Conservation (phyloP, 2,888 invertebrate genomes). For the Dioctria linearis region DNA sequence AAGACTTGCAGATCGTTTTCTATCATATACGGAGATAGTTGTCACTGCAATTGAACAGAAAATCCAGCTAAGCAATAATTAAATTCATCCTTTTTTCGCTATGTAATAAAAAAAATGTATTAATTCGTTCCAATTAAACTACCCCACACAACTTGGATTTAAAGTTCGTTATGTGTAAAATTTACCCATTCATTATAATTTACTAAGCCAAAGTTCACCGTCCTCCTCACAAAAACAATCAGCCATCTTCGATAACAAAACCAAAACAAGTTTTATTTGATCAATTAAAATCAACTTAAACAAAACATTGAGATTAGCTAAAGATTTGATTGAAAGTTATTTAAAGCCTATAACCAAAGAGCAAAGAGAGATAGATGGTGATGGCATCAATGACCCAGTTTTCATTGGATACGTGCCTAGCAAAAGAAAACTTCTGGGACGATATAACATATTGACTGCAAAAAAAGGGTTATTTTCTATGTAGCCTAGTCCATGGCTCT, state of each 20-base stretch:
- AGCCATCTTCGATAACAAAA: background rate
- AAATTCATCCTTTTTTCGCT: too few species aligned
- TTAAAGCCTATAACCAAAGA: slow-evolving; percentile 31
- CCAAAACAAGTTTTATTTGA: slow-evolving; percentile 29
- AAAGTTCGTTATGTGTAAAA: too few species aligned
- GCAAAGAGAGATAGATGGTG: background rate
- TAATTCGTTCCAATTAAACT: too few species aligned
- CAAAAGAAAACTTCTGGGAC: slow-evolving; percentile 30
- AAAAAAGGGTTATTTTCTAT: slow-evolving; percentile 35
- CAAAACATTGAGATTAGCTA: slow-evolving; percentile 33
- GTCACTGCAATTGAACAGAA: too few species aligned
- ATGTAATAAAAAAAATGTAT: too few species aligned
- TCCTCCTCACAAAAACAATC: background rate
- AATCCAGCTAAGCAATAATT: too few species aligned
- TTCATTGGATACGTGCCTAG: slow-evolving; percentile 32
- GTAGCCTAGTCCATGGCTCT: slow-evolving; percentile 36
- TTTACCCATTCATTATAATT: too few species aligned
- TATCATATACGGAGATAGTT: too few species aligned
- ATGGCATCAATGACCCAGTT: slow-evolving; percentile 41
- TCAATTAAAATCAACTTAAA: slow-evolving; percentile 31
- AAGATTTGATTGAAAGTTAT: slow-evolving; percentile 47
- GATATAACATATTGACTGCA: slow-evolving; percentile 42
- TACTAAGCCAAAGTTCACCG: background rate
- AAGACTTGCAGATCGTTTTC: too few species aligned
- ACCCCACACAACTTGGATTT: too few species aligned